Conservation (phyloP, 2,113 vertebrate species). For the Perca flavescens region DNA sequence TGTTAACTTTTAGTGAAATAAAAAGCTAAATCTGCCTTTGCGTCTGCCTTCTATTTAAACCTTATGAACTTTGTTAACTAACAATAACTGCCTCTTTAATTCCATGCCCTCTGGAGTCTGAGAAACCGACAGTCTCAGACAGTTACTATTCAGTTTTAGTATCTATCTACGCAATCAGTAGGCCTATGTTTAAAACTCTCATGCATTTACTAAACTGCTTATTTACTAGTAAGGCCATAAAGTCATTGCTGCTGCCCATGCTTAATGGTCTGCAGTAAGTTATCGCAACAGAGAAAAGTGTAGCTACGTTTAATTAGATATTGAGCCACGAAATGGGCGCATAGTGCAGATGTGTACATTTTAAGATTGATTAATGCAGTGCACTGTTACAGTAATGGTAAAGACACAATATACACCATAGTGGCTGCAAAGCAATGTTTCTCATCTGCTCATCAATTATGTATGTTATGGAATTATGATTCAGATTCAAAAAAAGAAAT, state of each 20-base stretch:
- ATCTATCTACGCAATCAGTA: background rate
- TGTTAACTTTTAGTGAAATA: too few species aligned
- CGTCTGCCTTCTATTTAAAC: too few species aligned
- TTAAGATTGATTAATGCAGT: background rate
- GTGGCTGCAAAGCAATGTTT: background rate
- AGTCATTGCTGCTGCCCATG: background rate
- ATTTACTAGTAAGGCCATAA: background rate
- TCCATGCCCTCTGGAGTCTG: background rate
- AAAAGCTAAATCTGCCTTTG: too few species aligned
- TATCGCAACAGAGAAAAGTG: background rate
- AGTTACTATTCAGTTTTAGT: background rate
- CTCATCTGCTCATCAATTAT: background rate
- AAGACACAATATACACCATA: background rate
- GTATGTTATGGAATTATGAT: background rate
- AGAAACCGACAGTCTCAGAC: background rate
- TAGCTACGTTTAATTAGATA: background rate
- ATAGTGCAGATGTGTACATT: background rate
- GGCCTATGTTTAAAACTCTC: background rate
- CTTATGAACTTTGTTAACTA: too few species aligned
- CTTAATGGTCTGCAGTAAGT: background rate
- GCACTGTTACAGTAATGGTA: background rate
- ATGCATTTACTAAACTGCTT: background rate
- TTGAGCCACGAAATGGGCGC: background rate
- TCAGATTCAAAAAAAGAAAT: background rate
- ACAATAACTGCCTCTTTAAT: background rate